phyloP scores from a whole-genome alignment of 2,113 vertebrate genomes.

The Atractosteus spatula region DNA sequence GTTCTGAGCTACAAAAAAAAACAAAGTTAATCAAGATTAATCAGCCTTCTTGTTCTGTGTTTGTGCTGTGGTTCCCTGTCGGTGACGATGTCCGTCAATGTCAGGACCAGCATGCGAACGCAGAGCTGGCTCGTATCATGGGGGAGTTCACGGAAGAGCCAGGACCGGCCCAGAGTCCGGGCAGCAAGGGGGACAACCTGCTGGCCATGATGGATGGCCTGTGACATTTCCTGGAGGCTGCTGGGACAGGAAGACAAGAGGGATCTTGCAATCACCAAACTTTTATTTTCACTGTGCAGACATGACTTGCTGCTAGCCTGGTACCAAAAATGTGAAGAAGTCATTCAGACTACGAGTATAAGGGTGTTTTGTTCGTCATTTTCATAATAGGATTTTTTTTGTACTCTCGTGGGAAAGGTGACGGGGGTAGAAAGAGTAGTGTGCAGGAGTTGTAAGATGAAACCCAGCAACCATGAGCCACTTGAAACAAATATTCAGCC shows the following conservation, averaged over 20 bases:
- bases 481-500: too few species aligned
- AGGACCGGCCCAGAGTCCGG: constrained; percentile 52
- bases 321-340: too few species aligned
- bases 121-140: constrained; percentile 86
- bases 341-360: too few species aligned
- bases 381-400: too few species aligned
- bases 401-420: too few species aligned
- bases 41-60: too few species aligned
- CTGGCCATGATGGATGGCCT: constrained; percentile 92
- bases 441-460: too few species aligned
- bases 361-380: too few species aligned
- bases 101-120: constrained; percentile 78
- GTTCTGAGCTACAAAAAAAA: too few species aligned
- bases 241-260: constrained; percentile 8
- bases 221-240: constrained; percentile 45
- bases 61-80: not conserved
- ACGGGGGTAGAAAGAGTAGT: too few species aligned
- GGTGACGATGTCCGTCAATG: constrained; percentile 14
- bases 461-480: too few species aligned
- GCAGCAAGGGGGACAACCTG: constrained; percentile 86
- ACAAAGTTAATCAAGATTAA: too few species aligned
- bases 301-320: constrained; percentile 20
- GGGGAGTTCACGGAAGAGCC: constrained; percentile 75
- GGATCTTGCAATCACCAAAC: constrained; percentile 25
- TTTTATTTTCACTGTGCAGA: constrained; percentile 28